phyloP scores from a whole-genome alignment of 2,113 vertebrate genomes.

The Cyprinodon brontotheroides region DNA sequence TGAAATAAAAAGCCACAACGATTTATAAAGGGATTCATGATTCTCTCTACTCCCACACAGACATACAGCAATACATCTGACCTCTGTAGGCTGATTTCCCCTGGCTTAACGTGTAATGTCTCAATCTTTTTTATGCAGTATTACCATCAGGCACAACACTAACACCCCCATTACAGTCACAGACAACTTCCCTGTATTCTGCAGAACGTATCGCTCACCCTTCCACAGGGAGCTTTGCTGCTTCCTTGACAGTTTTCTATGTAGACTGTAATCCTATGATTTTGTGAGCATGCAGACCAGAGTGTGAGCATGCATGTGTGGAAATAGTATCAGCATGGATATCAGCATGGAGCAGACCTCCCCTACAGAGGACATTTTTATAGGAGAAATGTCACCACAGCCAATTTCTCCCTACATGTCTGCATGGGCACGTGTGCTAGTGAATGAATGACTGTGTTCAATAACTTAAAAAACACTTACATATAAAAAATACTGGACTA shows the following conservation, averaged over 20 bases:
- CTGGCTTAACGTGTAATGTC: conserved; percentile 61
- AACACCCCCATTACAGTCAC: conserved; percentile 40
- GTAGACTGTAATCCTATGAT: conserved; percentile 59
- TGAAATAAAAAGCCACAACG: conserved; percentile 24
- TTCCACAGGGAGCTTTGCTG: conserved; percentile 56
- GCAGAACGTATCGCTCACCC: conserved; percentile 48
- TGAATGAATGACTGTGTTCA: conserved; percentile 14
- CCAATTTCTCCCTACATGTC: conserved; percentile 63
- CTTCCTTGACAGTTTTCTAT: conserved; percentile 63
- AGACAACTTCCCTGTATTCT: conserved; percentile 47
- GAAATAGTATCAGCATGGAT: conserved; percentile 72
- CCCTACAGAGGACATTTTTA: conserved; percentile 76
- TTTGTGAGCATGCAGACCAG: conserved; percentile 47
- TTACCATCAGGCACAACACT: conserved; percentile 63
- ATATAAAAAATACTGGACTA: too few relatives aligned
- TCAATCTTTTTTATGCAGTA: conserved; percentile 73
- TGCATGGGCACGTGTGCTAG: conserved; percentile 7
- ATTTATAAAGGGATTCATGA: conserved; percentile 2
- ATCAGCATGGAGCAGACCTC: conserved; percentile 61
- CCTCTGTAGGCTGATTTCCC: conserved; percentile 68
- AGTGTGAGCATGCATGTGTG: conserved; percentile 49
- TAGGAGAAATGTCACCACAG: conserved; percentile 71
- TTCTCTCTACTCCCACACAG: conserved; percentile 1
- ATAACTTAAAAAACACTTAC: conserved; percentile 13
- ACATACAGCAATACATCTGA: conserved; percentile 34